phyloP scores from a whole-genome alignment of 1,140 invertebrate genomes.

The Sminthurides bifidus region DNA sequence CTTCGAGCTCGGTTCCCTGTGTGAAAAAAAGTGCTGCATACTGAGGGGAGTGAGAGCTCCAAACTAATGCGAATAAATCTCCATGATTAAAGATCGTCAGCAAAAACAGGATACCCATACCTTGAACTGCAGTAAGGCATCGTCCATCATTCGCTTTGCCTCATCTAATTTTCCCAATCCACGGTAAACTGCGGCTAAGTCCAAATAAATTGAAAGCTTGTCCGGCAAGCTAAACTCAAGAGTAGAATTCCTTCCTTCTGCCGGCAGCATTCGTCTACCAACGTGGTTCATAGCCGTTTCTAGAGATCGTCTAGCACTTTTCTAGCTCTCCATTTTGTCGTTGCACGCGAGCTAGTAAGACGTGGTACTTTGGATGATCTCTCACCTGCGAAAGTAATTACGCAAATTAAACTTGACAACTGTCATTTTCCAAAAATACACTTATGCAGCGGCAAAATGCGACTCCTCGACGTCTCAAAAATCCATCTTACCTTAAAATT shows the following conservation, averaged over 20 bases:
- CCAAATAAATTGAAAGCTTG: constrained; percentile 72
- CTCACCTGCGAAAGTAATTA: constrained; percentile 43
- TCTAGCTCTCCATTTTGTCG: constrained; percentile 60
- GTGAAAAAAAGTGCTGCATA: constrained; percentile 32
- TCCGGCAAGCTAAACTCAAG: constrained; percentile 55
- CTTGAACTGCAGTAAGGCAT: constrained; percentile 58
- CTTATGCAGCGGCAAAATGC: no score
- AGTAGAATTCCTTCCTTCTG: constrained; percentile 33
- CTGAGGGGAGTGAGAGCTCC: neutral
- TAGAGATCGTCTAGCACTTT: constrained; percentile 63
- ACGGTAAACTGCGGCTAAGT: constrained; percentile 68
- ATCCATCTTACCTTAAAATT: constrained; percentile 61
- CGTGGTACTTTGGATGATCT: constrained; percentile 80
- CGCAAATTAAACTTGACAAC: neutral
- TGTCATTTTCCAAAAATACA: neutral
- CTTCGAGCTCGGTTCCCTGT: constrained; percentile 66
- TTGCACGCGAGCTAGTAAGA: constrained; percentile 68
- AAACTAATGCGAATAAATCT: neutral
- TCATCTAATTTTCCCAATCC: constrained; percentile 59
- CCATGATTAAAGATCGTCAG: neutral
- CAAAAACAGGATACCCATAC: constrained; percentile 1
- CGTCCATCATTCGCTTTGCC: constrained; percentile 66
- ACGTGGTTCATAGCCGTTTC: constrained; percentile 53
- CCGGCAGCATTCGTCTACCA: constrained; percentile 40
- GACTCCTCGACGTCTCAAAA: neutral